Evolutionary conservation across 2,797 vertebrate species (phyloP), one percentile per base, ranked within the genome.

Genomic region (Taeniopygia guttata): DNA sequence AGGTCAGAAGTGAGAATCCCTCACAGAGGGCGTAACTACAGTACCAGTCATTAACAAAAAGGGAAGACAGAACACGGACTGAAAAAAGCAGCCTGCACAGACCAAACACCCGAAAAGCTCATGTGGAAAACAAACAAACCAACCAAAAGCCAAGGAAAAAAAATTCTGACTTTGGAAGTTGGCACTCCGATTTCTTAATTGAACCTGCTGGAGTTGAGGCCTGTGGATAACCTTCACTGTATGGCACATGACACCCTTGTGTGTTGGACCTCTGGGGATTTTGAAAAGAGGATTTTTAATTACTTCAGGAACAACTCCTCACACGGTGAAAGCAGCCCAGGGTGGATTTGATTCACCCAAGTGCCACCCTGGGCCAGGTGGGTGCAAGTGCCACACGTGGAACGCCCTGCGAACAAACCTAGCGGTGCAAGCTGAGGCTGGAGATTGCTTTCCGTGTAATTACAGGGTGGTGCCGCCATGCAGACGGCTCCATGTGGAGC

Each of bases 391-490:
- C 90, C 87, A n/a, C 19, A 16, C 16, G 45, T 42, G 29, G 59
- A 82, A 83, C 7, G n/a, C 80, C 78, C 25, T 23, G 83, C 16
- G 10, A 95, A 80, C 30, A 69, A 49, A 78, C 46, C 80, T 38
- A 87, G 89, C 87, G 76, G 88, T 32, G 64, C 85, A 84, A 87
- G 90, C 93, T 66, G 87, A 87, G 73, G 83, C n/a, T 1, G 0
- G 55, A 92, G 95, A 96, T 96, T 92, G 82, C 77, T 96, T 91
- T 76, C 93, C 14, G 2, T 54, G 55, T 97, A 98, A 98, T 98
- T 97, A 95, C 34, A 97, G 96, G 97, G 97, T 88, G 96, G 81
- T 95, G 96, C 83, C 85, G 16, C 89, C 10, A 55, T 27, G 62
- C 95, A 96, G 91, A 97, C 94, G 87, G 90, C 93, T 96, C 84